Evolutionary conservation across 2,797 vertebrate genomes (phyloP).

Genomic region (Chelmon rostratus): DNA sequence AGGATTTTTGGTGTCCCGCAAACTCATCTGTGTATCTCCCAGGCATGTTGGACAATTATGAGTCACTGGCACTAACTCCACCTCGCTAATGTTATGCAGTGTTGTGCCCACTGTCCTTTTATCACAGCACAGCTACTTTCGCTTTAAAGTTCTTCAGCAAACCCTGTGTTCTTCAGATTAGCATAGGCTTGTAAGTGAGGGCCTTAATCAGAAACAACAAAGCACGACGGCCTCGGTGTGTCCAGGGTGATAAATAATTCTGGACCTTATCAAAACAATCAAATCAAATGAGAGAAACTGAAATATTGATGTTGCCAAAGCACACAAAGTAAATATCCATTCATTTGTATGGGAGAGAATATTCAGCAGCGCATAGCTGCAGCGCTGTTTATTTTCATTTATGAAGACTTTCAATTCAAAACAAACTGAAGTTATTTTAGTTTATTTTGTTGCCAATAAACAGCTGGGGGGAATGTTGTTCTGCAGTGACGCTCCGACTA

Average conservation of each 20-base stretch:
- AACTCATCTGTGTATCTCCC: conserved; percentile 81
- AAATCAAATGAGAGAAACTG: conserved; percentile 62
- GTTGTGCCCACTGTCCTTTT: conserved; percentile 72
- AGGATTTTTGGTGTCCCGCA: conserved; percentile 72
- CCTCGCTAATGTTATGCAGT: conserved; percentile 79
- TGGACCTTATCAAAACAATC: conserved; percentile 69
- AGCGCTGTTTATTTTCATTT: conserved; percentile 90
- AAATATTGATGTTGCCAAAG: conserved; percentile 64
- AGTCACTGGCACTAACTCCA: conserved; percentile 72
- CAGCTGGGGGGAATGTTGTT: conserved; percentile 86
- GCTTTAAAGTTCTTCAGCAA: conserved; percentile 76
- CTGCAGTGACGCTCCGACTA: conserved; percentile 74
- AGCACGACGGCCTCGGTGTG: conserved; percentile 40
- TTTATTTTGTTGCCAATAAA: conserved; percentile 87
- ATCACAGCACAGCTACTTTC: conserved; percentile 72
- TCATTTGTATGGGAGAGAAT: conserved; percentile 55
- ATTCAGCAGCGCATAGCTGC: conserved; percentile 73
- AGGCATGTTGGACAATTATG: conserved; percentile 88
- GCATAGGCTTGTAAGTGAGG: conserved; percentile 72
- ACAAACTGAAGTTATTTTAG: conserved; percentile 90
- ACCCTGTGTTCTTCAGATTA: conserved; percentile 74
- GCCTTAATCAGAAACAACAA: conserved; percentile 78
- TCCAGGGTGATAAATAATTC: conserved; percentile 78
- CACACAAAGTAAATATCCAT: conserved; percentile 75
- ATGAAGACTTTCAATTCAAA: conserved; percentile 89